These are phyloP conservation scores for Ormyrus pomaceus DNA, from an alignment of 2,888 invertebrate species.

Conservation along the genomic window DNA sequence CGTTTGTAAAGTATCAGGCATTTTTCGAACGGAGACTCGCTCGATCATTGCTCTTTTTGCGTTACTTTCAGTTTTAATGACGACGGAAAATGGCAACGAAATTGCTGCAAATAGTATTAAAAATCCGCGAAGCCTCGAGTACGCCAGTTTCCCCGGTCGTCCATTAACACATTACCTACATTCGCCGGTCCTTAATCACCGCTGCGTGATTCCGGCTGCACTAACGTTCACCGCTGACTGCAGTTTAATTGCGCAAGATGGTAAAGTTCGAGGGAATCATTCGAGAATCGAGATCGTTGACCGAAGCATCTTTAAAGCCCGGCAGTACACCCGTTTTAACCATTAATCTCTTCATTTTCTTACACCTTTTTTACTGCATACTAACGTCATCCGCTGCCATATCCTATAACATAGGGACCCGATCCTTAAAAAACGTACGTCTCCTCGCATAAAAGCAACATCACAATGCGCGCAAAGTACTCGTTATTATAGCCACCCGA, in stretches of 20 bases:
- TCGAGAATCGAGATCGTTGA: conserved; percentile 37
- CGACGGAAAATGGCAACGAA: too few relatives aligned
- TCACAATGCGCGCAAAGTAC: too few relatives aligned
- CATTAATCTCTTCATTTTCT: not conserved
- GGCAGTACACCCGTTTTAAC: conserved; percentile 6
- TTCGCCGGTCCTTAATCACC: conserved; percentile 10
- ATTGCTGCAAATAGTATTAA: too few relatives aligned
- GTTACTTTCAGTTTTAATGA: too few relatives aligned
- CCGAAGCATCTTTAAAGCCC: conserved; percentile 12
- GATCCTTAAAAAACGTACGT: not conserved
- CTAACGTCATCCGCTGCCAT: too few relatives aligned
- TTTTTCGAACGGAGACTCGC: too few relatives aligned
- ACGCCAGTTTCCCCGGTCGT: not conserved
- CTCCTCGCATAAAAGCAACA: too few relatives aligned
- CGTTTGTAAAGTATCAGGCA: too few relatives aligned
- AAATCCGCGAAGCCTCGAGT: too few relatives aligned
- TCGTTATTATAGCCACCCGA: too few relatives aligned
- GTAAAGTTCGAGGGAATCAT: conserved; percentile 10
- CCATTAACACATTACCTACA: conserved; percentile 2
- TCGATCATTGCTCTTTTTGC: too few relatives aligned
- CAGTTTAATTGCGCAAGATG: conserved; percentile 39
- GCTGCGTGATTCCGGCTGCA: conserved; percentile 25
- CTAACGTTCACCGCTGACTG: conserved; percentile 8
- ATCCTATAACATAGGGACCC: not conserved
- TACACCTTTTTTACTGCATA: not conserved